phyloP scores from a whole-genome alignment of 2,888 invertebrate species.

The Ornithoptera alexandrae region DNA sequence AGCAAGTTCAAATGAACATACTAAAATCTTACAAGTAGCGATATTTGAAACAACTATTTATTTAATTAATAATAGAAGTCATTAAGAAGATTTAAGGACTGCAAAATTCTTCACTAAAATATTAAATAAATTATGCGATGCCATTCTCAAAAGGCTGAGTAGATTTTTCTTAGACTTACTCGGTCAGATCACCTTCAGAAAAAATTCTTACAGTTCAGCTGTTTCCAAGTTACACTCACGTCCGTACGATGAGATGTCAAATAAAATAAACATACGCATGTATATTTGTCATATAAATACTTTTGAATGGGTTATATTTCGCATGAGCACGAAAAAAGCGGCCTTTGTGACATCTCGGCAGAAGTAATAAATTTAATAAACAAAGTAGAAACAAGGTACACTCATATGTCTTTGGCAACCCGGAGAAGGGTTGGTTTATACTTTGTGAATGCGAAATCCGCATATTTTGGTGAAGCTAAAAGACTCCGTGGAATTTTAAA shows the following conservation, averaged over 20 bases:
- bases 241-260: not conserved
- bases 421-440: slow-evolving; percentile 20
- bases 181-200: too few species aligned
- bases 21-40: not conserved
- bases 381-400: slow-evolving; percentile 27
- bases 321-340: slow-evolving; percentile 3
- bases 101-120: too few species aligned
- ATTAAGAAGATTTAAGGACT: too few species aligned
- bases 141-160: too few species aligned
- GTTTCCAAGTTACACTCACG: not conserved
- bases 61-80: not conserved
- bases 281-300: slow-evolving; percentile 5
- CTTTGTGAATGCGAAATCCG: slow-evolving; percentile 28
- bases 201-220: not conserved
- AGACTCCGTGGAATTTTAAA: slow-evolving; percentile 19
- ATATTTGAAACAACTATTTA: not conserved
- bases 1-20: not conserved
- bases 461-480: slow-evolving; percentile 22
- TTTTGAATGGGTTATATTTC: slow-evolving; percentile 10
- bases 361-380: slow-evolving; percentile 27
- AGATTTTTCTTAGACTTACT: too few species aligned
- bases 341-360: slow-evolving; percentile 12
- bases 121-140: not conserved
- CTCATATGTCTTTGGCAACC: slow-evolving; percentile 17
- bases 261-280: not conserved